phyloP scores from a whole-genome alignment of 2,888 invertebrate species.

The Eucriotettix oculatus region DNA sequence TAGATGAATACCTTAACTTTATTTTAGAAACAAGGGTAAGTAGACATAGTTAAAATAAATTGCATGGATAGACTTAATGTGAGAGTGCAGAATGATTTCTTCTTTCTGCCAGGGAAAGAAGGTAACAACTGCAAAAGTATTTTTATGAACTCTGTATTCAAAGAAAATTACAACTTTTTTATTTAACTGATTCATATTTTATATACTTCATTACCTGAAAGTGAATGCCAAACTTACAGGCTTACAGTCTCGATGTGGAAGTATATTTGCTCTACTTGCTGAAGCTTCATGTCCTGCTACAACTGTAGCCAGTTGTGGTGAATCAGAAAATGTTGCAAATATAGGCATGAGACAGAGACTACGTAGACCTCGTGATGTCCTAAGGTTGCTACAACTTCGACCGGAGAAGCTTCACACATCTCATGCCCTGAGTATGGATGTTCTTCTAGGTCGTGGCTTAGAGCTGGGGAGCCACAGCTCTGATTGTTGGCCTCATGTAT shows the following conservation, averaged over 20 bases:
- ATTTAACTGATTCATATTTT: too few relatives aligned
- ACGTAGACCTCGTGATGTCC: constrained; percentile 10
- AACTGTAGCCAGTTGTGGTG: not conserved
- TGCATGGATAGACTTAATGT: too few relatives aligned
- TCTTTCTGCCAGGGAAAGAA: too few relatives aligned
- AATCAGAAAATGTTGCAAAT: not conserved
- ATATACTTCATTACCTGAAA: not conserved
- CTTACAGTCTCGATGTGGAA: constrained; percentile 78
- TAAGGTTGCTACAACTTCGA: constrained; percentile 14
- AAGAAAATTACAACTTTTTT: too few relatives aligned
- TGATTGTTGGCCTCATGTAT: constrained; percentile 92
- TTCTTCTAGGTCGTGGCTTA: constrained; percentile 70
- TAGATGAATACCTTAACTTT: too few relatives aligned
- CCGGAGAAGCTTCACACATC: constrained; percentile 55
- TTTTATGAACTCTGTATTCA: too few relatives aligned
- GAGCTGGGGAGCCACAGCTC: constrained; percentile 84
- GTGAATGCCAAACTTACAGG: constrained; percentile 26
- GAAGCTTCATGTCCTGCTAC: constrained; percentile 70
- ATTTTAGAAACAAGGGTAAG: too few relatives aligned
- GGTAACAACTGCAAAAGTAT: too few relatives aligned
- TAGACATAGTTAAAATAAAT: too few relatives aligned
- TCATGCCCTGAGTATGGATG: constrained; percentile 83
- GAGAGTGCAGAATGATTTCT: too few relatives aligned
- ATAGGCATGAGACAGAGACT: constrained; percentile 1
- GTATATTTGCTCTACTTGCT: constrained; percentile 71